These are phyloP conservation scores for Drosophila melanica DNA, from an alignment of 1,140 invertebrate genomes.

Conservation along the genomic window DNA sequence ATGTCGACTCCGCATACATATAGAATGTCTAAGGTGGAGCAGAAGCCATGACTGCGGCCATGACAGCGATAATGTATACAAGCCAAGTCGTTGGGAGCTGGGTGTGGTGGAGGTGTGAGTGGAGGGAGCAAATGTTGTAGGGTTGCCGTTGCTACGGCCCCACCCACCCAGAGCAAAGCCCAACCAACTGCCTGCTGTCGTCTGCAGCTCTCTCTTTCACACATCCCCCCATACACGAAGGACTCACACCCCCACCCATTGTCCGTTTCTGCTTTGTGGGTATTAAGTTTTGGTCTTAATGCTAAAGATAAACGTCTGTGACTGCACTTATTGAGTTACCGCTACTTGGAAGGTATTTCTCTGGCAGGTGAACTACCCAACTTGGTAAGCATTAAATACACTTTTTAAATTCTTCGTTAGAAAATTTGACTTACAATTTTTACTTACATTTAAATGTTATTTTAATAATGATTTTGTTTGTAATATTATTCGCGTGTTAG, in stretches of 20 bases:
- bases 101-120: constrained; percentile 4
- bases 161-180: constrained; percentile 32
- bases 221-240: neutral
- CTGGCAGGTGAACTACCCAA: constrained; percentile 12
- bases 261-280: constrained; percentile 59
- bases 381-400: neutral
- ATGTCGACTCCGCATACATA: constrained; percentile 67
- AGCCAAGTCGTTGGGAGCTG: constrained; percentile 20
- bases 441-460: too few relatives aligned
- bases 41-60: constrained; percentile 83
- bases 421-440: too few relatives aligned
- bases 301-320: constrained; percentile 66
- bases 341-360: constrained; percentile 25
- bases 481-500: too few relatives aligned
- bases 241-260: neutral
- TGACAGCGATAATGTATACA: constrained; percentile 81
- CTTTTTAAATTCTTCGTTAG: too few relatives aligned
- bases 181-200: constrained; percentile 34
- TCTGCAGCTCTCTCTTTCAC: constrained; percentile 32
- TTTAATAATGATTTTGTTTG: too few relatives aligned
- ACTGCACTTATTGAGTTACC: constrained; percentile 51
- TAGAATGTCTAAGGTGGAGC: constrained; percentile 82
- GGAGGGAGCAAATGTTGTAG: constrained; percentile 48
- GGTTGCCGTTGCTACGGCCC: constrained; percentile 55
- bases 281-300: constrained; percentile 76